Conservation (phyloP, 2,888 invertebrate species). For the Drosophila histrio region DNA sequence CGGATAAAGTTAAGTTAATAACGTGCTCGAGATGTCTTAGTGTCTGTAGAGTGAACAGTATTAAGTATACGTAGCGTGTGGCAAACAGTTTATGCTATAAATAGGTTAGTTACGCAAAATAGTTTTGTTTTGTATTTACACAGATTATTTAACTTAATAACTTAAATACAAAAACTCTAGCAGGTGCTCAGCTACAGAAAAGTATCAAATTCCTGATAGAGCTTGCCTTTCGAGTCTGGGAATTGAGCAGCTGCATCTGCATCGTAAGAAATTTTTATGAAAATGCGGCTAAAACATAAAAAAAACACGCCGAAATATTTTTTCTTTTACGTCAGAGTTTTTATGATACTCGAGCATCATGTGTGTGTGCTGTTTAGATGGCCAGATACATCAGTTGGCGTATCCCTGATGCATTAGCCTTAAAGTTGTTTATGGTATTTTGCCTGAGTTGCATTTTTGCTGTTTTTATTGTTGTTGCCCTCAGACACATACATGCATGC, state of each 20-base stretch:
- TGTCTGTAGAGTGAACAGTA: neutral
- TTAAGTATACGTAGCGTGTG: slow-evolving; percentile 13
- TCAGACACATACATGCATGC: slow-evolving; percentile 48
- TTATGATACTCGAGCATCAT: slow-evolving; percentile 12
- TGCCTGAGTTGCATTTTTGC: slow-evolving; percentile 21
- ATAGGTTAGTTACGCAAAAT: neutral
- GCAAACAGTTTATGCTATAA: neutral
- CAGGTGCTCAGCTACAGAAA: neutral
- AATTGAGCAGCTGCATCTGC: slow-evolving; percentile 33
- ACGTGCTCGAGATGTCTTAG: neutral
- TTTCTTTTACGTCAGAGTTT: slow-evolving; percentile 32
- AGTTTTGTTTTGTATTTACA: neutral
- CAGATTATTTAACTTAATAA: neutral
- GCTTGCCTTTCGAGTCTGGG: neutral
- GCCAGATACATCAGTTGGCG: slow-evolving; percentile 9
- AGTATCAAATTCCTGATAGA: neutral
- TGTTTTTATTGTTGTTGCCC: slow-evolving; percentile 32
- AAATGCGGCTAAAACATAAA: neutral
- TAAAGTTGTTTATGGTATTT: slow-evolving; percentile 41
- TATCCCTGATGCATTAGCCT: slow-evolving; percentile 31
- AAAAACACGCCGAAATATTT: slow-evolving; percentile 27
- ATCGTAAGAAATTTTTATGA: slow-evolving; percentile 12
- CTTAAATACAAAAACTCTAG: neutral
- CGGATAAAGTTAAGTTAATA: slow-evolving; percentile 3
- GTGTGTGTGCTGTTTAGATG: slow-evolving; percentile 18